phyloP scores from a whole-genome alignment of 2,113 vertebrate species.

The Mus pahari region DNA sequence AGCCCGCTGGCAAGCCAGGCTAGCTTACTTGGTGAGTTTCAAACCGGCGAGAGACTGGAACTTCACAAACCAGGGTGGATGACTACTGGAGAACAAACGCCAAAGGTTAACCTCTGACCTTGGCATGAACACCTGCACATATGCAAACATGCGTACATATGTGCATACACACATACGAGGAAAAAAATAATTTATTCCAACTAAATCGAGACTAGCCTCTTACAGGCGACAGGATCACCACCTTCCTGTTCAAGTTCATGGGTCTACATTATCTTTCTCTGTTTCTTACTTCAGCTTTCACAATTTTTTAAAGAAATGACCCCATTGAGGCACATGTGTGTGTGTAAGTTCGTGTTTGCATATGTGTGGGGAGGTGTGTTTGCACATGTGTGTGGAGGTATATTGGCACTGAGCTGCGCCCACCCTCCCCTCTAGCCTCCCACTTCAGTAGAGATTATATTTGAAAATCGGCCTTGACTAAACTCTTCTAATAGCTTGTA shows the following conservation, averaged over 20 bases:
- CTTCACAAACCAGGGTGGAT: neutral
- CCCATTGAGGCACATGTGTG: neutral
- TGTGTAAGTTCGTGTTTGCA: neutral
- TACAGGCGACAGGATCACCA: neutral
- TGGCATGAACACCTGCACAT: neutral
- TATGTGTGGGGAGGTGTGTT: neutral
- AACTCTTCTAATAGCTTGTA: slow-evolving; percentile 72
- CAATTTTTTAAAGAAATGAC: slow-evolving; percentile 13
- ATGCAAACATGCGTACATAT: too few species aligned
- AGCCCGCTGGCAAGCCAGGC: neutral
- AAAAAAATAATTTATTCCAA: neutral
- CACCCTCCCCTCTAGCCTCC: neutral
- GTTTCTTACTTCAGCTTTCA: neutral
- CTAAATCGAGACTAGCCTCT: neutral
- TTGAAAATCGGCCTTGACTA: slow-evolving; percentile 70
- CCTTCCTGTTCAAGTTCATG: neutral
- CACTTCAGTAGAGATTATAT: slow-evolving; percentile 50
- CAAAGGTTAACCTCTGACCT: neutral
- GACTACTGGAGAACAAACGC: neutral
- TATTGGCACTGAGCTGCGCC: neutral
- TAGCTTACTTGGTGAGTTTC: neutral
- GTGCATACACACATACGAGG: neutral
- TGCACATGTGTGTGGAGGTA: too few species aligned
- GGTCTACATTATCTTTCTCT: neutral
- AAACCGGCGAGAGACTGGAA: neutral